phyloP scores from a whole-genome alignment of 2,797 vertebrate species.

The Synaphobranchus kaupii region DNA sequence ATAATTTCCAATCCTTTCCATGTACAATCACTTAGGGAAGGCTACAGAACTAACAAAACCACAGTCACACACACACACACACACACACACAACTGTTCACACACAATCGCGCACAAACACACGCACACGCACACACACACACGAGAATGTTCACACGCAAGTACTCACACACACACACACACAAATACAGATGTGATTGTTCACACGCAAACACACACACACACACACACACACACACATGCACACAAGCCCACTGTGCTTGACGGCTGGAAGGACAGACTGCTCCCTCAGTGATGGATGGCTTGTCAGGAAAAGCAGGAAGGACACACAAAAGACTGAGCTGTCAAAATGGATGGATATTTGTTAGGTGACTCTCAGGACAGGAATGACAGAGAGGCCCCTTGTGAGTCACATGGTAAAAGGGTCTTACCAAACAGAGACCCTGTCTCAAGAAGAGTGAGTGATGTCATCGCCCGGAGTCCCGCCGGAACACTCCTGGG shows the following conservation, averaged over 20 bases:
- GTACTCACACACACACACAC: background rate
- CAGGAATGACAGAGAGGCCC: slow-evolving; percentile 5
- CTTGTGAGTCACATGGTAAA: background rate
- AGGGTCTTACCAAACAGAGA: background rate
- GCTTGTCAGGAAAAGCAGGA: slow-evolving; percentile 1
- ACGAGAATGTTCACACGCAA: background rate
- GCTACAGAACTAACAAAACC: background rate
- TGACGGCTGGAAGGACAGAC: background rate
- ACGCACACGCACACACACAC: background rate
- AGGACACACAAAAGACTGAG: slow-evolving; percentile 3
- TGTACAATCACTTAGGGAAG: background rate
- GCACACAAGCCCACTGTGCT: background rate
- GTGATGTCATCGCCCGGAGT: background rate
- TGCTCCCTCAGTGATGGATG: slow-evolving; percentile 19
- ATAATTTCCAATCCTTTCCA: background rate
- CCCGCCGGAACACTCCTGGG: background rate
- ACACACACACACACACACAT: background rate
- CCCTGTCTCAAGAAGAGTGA: background rate
- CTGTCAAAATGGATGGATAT: slow-evolving; percentile 17
- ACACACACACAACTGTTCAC: background rate
- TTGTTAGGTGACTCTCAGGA: slow-evolving; percentile 9
- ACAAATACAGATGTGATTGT: background rate
- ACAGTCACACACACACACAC: background rate
- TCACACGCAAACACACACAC: background rate
- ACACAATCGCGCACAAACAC: background rate